Base-by-base conservation (phyloP, 2,888 invertebrate species). In the Rhogogaster chlorosoma region DNA sequence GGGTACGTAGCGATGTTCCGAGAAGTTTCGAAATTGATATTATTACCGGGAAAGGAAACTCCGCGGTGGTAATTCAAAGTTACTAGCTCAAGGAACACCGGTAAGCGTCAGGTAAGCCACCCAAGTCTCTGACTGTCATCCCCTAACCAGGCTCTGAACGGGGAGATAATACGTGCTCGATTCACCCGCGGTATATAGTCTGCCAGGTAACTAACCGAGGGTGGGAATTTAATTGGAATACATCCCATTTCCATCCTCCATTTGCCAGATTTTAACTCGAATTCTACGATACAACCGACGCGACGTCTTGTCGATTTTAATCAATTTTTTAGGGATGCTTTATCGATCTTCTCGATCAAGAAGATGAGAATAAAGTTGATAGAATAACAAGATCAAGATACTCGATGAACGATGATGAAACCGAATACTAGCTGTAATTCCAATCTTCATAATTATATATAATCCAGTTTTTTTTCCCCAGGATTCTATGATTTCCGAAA, bases 41-140 rank as follows among this genome's bases (percentile, higher is more conserved):
- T 77, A 53, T 53, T 77, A 77, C 71, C 22, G 22, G 42, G 38
- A 73, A 73, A 38, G 71, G 26, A 73, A 73, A 38, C 42, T 42
- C 38, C 10, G 38, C n/a, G 42, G 38, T 71, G 38, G 71, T 73
- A 73, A 73, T 73, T 73, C 71, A 15, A 73, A 73, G 71, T 73
- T 42, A 73, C 71, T 42, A 22, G 42, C 42, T 73, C 71, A 73
- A 73, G 71, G 42, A 73, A 73, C 67, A 10, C 38, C 42, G 71
- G 71, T 73, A 73, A 73, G 71, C 71, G 71, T 77, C 77, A 77
- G 77, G 77, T 77, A 53, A 77, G 77, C 77, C 77, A 77, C 45
- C 77, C 26, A 29, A 77, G 53, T 77, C 38, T 77, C 77, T 77
- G 77, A 53, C 49, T 77, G 49, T 77, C 71, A 36, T 38, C 22